Percentiles rank a stretch among this genome's conserved stretches.
Evolutionary conservation across 2,113 vertebrate genomes (phyloP).

Genomic region (Paracanthobrama guichenoti): DNA sequence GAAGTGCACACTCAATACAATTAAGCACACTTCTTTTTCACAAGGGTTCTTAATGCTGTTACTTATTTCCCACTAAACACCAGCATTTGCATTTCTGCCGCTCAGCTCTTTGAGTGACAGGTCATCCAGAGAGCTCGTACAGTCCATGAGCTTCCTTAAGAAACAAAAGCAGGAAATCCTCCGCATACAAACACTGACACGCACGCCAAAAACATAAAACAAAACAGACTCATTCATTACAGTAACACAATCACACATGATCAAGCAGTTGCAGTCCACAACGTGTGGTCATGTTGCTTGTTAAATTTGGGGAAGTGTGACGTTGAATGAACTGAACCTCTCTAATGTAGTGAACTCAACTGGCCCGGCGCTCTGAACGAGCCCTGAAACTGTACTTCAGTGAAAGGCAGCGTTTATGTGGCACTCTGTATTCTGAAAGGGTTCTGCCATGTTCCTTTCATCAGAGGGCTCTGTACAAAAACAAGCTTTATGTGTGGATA

Average conservation of each 20-base stretch:
- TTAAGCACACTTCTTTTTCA: not conserved
- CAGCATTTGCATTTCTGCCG: conserved; percentile 43
- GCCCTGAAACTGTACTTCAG: conserved; percentile 48
- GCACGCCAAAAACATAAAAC: conserved; percentile 21
- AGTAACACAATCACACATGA: not conserved
- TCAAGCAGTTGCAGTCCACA: not conserved
- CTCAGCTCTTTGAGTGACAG: conserved; percentile 74
- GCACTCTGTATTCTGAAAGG: conserved; percentile 53
- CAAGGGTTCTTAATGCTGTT: not conserved
- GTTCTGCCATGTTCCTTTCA: conserved; percentile 51
- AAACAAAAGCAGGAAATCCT: conserved; percentile 81
- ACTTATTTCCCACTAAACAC: not conserved
- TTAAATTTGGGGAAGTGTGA: not conserved
- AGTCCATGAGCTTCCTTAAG: conserved; percentile 73
- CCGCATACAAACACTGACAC: conserved; percentile 64
- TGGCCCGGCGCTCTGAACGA: conserved; percentile 47
- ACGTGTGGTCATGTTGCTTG: not conserved
- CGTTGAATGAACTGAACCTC: conserved; percentile 38
- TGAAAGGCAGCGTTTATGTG: conserved; percentile 52
- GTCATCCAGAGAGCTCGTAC: conserved; percentile 69
- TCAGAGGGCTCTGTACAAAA: conserved; percentile 48
- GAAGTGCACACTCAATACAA: too few species aligned
- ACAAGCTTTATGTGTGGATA: conserved; percentile 57
- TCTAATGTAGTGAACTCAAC: conserved; percentile 52
- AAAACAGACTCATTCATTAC: not conserved